Percentiles rank a stretch among this genome's conserved stretches.
Conservation (phyloP, 2,113 vertebrate species). For the Apistogramma diplotaenia region DNA sequence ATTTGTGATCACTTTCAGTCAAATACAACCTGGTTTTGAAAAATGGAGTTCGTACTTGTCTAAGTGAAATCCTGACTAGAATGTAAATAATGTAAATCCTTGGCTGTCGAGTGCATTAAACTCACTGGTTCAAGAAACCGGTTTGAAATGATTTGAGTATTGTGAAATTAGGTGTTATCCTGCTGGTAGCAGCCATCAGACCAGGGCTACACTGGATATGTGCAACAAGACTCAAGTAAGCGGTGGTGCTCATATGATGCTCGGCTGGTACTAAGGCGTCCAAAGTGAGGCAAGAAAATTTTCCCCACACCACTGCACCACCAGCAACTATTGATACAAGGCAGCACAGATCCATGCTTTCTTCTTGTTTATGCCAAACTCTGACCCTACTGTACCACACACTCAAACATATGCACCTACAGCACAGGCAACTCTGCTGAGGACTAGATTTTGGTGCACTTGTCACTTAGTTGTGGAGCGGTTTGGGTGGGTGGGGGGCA, state of each 20-base stretch:
- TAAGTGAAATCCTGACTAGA: background rate
- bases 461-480: no score
- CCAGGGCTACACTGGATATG: background rate
- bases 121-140: background rate
- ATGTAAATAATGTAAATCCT: background rate
- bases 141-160: background rate
- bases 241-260: background rate
- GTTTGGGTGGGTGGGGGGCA: no score
- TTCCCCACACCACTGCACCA: background rate
- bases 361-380: background rate
- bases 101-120: no score
- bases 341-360: background rate
- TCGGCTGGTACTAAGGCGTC: background rate
- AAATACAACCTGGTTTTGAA: background rate
- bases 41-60: accelerated
- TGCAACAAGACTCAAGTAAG: background rate
- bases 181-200: background rate
- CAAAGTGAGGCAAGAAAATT: background rate
- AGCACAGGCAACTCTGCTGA: no score
- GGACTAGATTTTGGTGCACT: no score
- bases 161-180: background rate
- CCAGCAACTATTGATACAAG: background rate
- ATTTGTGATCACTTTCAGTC: background rate
- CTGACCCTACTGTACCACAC: background rate
- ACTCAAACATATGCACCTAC: no score